Evolutionary conservation across 2,797 vertebrate genomes (phyloP).

Genomic region (Ctenochaetus hawaiiensis): DNA sequence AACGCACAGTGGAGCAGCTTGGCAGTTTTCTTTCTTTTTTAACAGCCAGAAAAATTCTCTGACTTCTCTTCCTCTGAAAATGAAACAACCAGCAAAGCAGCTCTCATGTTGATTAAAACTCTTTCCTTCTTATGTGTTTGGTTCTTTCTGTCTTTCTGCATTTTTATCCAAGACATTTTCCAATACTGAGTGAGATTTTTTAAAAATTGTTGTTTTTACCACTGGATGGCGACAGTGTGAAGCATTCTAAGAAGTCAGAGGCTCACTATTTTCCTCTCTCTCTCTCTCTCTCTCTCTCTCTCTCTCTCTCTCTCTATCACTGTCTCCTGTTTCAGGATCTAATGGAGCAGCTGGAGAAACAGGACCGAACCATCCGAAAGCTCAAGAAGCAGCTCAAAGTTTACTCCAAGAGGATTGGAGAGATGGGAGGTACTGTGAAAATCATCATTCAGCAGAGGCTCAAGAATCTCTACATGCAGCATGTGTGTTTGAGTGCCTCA

Average conservation of each 20-base stretch:
- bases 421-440: slow-evolving; percentile 91
- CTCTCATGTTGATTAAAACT: slow-evolving; percentile 30
- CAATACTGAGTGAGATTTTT: neutral
- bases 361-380: slow-evolving; percentile 97
- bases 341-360: slow-evolving; percentile 98
- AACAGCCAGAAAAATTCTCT: slow-evolving; percentile 74
- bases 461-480: neutral
- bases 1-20: slow-evolving; percentile 59
- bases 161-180: slow-evolving; percentile 25
- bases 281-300: slow-evolving; percentile 7
- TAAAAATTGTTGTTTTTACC: slow-evolving; percentile 26
- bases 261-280: neutral
- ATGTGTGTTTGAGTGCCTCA: neutral
- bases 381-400: slow-evolving; percentile 99
- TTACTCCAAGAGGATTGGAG: slow-evolving; percentile 97
- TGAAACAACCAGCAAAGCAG: slow-evolving; percentile 43
- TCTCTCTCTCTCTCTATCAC: slow-evolving; percentile 27
- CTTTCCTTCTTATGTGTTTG: slow-evolving; percentile 2
- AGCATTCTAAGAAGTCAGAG: slow-evolving; percentile 2
- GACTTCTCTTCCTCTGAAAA: slow-evolving; percentile 75
- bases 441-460: neutral
- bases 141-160: neutral
- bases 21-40: slow-evolving; percentile 63
- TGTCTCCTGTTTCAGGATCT: slow-evolving; percentile 88
- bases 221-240: slow-evolving; percentile 31